Percentiles rank a stretch among this genome's conserved stretches.
Evolutionary conservation across 2,113 vertebrate genomes (phyloP).

Genomic region (Parotia lawesii): DNA sequence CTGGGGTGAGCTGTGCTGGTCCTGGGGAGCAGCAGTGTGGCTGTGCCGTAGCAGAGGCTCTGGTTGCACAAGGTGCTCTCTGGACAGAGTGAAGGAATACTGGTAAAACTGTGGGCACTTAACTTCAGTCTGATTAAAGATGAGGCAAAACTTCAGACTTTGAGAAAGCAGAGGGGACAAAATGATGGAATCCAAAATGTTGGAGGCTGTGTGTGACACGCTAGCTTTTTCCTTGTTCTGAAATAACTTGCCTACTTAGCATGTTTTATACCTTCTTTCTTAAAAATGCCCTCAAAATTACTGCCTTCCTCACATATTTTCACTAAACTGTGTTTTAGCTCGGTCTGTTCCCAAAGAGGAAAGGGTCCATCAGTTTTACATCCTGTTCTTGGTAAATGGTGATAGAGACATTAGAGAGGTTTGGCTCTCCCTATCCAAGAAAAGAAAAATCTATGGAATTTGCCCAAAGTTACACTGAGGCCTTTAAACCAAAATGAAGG

Average conservation of each 20-base stretch:
- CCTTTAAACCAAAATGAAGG: not conserved
- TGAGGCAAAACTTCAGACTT: not conserved
- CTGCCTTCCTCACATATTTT: not conserved
- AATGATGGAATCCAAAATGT: not conserved
- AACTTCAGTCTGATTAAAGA: not conserved
- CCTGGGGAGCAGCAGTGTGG: rapidly evolving
- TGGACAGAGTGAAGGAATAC: not conserved
- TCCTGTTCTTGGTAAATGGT: not conserved
- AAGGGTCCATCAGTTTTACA: not conserved
- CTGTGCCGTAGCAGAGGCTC: not conserved
- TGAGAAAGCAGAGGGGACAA: not conserved
- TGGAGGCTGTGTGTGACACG: rapidly evolving
- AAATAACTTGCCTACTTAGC: not conserved
- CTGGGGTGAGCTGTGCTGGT: not conserved
- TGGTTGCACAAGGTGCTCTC: not conserved
- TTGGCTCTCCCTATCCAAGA: not conserved
- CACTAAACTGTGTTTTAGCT: not conserved
- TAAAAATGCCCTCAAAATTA: not conserved
- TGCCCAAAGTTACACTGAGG: not conserved
- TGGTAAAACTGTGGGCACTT: not conserved
- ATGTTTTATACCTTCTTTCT: not conserved
- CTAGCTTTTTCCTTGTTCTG: not conserved
- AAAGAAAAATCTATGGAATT: not conserved
- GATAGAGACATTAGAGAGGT: not conserved
- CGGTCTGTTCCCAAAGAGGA: not conserved